These are phyloP conservation scores for Xenopus borealis DNA, from an alignment of 2,113 vertebrate species.

Conservation along the genomic window DNA sequence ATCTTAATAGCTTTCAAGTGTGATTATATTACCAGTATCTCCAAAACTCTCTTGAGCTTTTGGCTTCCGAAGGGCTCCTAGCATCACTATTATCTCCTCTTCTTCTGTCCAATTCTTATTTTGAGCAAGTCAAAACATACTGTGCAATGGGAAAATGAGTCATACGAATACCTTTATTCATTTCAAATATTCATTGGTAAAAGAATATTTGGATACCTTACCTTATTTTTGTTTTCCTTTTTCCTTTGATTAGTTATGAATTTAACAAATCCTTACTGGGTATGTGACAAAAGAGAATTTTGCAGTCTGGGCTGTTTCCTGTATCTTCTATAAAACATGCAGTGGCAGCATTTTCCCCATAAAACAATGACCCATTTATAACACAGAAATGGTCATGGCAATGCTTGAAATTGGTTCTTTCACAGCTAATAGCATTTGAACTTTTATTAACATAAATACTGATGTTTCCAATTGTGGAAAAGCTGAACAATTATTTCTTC, in stretches of 20 bases:
- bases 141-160: too few relatives aligned
- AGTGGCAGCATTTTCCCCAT: slow-evolving; percentile 53
- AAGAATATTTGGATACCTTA: not conserved
- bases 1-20: too few relatives aligned
- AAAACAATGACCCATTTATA: slow-evolving; percentile 62
- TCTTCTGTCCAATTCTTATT: too few relatives aligned
- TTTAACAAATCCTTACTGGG: slow-evolving; percentile 61
- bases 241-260: not conserved
- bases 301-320: slow-evolving; percentile 67
- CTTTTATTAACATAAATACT: slow-evolving; percentile 2
- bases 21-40: too few relatives aligned
- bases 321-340: slow-evolving; percentile 60
- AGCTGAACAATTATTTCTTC: not conserved
- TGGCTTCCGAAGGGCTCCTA: too few relatives aligned
- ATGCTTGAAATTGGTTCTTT: not conserved
- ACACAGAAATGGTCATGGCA: slow-evolving; percentile 41
- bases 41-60: too few relatives aligned
- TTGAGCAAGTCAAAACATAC: too few relatives aligned
- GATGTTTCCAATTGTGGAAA: not conserved
- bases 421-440: slow-evolving; percentile 2
- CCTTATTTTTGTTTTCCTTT: not conserved
- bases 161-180: not conserved
- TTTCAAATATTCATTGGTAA: not conserved
- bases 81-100: too few relatives aligned
- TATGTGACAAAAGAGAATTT: slow-evolving; percentile 65